Conservation (phyloP, 2,113 vertebrate genomes). For the Petroica traversi region DNA sequence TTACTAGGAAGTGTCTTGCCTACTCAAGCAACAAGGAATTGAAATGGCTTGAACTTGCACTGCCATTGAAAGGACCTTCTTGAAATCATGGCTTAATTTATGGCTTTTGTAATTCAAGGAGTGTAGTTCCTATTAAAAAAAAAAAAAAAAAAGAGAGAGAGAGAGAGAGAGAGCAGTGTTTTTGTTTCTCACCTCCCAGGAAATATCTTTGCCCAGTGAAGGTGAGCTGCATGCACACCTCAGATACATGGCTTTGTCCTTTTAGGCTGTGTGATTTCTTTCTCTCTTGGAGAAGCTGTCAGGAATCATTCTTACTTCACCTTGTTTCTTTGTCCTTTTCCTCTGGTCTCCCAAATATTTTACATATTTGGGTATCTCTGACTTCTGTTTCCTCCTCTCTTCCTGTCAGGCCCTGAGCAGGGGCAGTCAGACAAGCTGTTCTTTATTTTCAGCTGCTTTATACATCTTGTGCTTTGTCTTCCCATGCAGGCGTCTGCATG, state of each 20-base stretch:
- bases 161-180: neutral
- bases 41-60: neutral
- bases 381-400: neutral
- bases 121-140: neutral
- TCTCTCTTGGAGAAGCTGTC: neutral
- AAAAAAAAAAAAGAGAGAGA: neutral
- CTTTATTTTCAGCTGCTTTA: constrained; percentile 34
- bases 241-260: neutral
- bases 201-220: neutral
- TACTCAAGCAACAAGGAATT: neutral
- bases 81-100: neutral
- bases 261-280: neutral
- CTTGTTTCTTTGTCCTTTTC: neutral
- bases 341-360: neutral
- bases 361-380: neutral
- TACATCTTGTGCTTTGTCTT: constrained; percentile 17
- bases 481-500: neutral
- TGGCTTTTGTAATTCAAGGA: neutral
- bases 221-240: neutral
- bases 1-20: neutral
- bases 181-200: neutral
- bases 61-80: neutral
- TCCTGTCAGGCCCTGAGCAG: neutral
- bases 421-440: neutral
- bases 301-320: neutral